A percentile compares a stretch with the other conserved stretches of the same genome.
These are phyloP conservation scores for Cepaea hortensis DNA, from an alignment of 2,888 invertebrate genomes.

Conservation along the genomic window DNA sequence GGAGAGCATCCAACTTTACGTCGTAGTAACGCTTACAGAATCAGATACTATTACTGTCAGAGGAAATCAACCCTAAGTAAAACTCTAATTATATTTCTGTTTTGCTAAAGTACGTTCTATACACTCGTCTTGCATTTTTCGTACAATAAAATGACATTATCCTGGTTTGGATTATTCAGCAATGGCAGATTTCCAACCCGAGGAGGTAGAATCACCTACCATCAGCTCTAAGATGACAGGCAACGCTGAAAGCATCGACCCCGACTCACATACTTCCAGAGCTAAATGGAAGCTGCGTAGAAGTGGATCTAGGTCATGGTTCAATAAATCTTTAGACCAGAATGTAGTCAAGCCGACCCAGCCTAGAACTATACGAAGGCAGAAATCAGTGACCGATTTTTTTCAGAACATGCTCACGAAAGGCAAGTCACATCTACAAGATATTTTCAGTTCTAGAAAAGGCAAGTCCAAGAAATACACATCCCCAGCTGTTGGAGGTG, in stretches of 20 bases:
- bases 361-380: conserved; percentile 37
- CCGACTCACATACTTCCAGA: not conserved
- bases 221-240: too few relatives aligned
- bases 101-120: too few relatives aligned
- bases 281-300: conserved; percentile 8
- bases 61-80: too few relatives aligned
- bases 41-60: too few relatives aligned
- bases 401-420: conserved; percentile 50
- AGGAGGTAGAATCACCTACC: not conserved
- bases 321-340: conserved; percentile 49
- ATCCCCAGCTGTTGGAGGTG: not conserved
- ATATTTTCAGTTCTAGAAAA: conserved; percentile 36
- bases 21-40: too few relatives aligned
- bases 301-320: conserved; percentile 35
- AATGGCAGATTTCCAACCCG: not conserved
- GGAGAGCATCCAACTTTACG: too few relatives aligned
- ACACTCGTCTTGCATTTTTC: too few relatives aligned
- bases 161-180: not conserved
- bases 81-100: too few relatives aligned
- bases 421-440: conserved; percentile 48
- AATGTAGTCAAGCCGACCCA: not conserved
- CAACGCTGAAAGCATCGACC: not conserved
- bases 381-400: conserved; percentile 50
- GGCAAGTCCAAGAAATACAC: conserved; percentile 18
- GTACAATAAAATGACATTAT: too few relatives aligned